phyloP scores from a whole-genome alignment of 1,140 invertebrate species.

The Schlechtendalia chinensis region DNA sequence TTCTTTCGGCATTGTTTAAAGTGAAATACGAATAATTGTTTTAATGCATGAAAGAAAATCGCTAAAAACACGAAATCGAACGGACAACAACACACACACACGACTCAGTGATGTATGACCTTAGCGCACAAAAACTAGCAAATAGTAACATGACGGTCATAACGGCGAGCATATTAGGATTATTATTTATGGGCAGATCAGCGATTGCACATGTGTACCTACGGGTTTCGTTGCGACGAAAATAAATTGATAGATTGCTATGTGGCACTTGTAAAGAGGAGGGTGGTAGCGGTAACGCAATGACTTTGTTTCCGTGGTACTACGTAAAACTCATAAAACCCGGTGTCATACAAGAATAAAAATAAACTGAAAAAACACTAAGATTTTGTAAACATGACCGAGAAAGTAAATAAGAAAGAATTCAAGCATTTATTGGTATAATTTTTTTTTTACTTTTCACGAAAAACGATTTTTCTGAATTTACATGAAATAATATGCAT shows the following conservation, averaged over 20 bases:
- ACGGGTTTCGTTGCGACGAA: not conserved
- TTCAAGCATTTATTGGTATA: not conserved
- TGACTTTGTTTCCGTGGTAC: conserved; percentile 4
- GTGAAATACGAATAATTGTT: not conserved
- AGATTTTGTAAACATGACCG: not conserved
- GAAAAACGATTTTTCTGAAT: not conserved
- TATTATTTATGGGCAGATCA: too few relatives aligned
- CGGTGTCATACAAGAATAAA: not conserved
- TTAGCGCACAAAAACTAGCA: too few relatives aligned
- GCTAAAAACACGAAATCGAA: not conserved
- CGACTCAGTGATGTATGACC: too few relatives aligned
- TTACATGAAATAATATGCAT: not conserved
- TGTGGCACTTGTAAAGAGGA: too few relatives aligned
- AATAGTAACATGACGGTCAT: too few relatives aligned
- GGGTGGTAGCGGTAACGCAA: not conserved
- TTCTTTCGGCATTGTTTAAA: not conserved
- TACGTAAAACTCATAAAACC: not conserved
- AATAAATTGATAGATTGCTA: not conserved
- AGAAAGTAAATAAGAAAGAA: not conserved
- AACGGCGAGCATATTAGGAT: too few relatives aligned
- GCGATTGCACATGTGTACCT: too few relatives aligned
- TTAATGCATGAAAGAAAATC: too few relatives aligned
- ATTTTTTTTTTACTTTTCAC: too few relatives aligned
- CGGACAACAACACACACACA: too few relatives aligned
- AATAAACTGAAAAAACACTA: not conserved